A percentile compares a stretch with the other conserved stretches of the same genome.
These are phyloP conservation scores for Epinephelus lanceolatus DNA, from an alignment of 2,113 vertebrate genomes.

Conservation along the genomic window DNA sequence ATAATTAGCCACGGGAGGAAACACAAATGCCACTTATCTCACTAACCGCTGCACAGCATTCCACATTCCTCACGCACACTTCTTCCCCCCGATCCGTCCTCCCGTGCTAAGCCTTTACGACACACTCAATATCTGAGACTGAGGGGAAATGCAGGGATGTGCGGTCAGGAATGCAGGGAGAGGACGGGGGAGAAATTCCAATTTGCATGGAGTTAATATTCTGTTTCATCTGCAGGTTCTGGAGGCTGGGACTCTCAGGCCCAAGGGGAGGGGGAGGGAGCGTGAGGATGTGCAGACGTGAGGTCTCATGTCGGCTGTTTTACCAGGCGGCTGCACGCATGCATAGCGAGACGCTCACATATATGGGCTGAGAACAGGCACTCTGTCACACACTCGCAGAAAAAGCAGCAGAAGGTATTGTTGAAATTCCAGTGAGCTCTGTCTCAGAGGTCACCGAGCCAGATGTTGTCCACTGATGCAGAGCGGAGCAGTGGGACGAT, in stretches of 20 bases:
- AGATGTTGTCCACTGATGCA: conserved; percentile 75
- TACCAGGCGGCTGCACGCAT: conserved; percentile 18
- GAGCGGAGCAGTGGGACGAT: conserved; percentile 50
- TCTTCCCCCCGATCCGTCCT: conserved; percentile 45
- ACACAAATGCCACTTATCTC: conserved; percentile 82
- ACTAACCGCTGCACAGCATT: conserved; percentile 60
- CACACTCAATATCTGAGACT: conserved; percentile 48
- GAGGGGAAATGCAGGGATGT: conserved; percentile 26
- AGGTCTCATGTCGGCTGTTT: conserved; percentile 30
- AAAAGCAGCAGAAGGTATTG: conserved; percentile 31
- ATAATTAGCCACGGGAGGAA: conserved; percentile 80
- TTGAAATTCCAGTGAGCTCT: conserved; percentile 34
- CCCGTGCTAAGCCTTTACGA: conserved; percentile 17
- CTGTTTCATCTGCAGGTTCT: conserved; percentile 63
- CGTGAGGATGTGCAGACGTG: conserved; percentile 29
- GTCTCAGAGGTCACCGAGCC: conserved; percentile 66
- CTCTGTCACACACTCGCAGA: neutral
- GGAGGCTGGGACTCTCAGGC: conserved; percentile 12
- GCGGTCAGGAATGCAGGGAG: neutral
- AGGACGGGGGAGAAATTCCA: conserved; percentile 15
- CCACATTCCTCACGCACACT: conserved; percentile 54
- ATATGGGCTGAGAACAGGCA: neutral
- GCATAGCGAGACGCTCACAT: conserved; percentile 19
- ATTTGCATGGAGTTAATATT: conserved; percentile 63
- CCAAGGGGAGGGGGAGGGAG: conserved; percentile 21